Conservation (phyloP, 2,888 invertebrate species). For the Linyphia triangularis region DNA sequence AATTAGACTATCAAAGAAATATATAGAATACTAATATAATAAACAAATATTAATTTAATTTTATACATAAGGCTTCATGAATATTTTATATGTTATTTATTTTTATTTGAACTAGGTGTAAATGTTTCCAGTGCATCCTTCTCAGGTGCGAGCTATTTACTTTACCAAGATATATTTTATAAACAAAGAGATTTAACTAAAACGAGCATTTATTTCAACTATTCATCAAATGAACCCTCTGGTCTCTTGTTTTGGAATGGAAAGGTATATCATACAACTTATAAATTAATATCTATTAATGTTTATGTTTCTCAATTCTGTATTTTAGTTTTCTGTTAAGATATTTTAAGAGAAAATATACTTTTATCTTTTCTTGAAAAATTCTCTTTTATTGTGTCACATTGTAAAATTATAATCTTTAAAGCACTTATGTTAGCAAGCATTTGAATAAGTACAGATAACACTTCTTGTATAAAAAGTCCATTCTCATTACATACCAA, state of each 20-base stretch:
- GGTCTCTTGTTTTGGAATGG: conserved; percentile 74
- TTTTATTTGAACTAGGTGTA: conserved; percentile 40
- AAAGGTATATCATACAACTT: conserved; percentile 48
- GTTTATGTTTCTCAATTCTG: no score
- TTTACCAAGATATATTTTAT: conserved; percentile 57
- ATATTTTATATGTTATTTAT: no score
- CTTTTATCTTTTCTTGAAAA: no score
- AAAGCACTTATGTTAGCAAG: no score
- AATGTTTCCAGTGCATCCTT: conserved; percentile 66
- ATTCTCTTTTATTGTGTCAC: no score
- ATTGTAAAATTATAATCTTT: no score
- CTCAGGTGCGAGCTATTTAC: conserved; percentile 60
- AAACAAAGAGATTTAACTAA: conserved; percentile 53
- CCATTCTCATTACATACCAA: no score
- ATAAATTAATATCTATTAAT: no score
- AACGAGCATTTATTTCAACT: conserved; percentile 65
- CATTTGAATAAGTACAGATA: no score
- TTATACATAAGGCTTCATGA: neutral
- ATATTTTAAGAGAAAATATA: no score
- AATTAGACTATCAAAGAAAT: neutral
- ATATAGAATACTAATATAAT: neutral
- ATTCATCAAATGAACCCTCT: conserved; percentile 47
- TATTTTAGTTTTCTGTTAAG: neutral
- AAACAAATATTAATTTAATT: neutral
- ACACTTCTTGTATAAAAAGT: no score